Conservation (phyloP, 2,797 vertebrate genomes). For the Hydrocynus forskahlii region DNA sequence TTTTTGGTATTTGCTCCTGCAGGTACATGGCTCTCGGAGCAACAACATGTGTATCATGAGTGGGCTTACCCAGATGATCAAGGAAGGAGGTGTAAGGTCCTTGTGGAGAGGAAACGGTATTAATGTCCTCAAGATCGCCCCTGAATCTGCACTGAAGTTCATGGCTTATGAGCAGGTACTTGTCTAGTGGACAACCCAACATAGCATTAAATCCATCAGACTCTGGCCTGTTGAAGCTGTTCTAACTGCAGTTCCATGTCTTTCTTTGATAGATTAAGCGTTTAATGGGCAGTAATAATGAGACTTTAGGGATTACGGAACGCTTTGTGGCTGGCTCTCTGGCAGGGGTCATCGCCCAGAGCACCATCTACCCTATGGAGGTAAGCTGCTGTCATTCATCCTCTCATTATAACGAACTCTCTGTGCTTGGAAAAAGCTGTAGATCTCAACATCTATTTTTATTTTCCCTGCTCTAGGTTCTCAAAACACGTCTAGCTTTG, state of each 20-base stretch:
- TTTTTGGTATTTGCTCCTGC: not conserved
- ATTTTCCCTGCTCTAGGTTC: slow-evolving; percentile 76
- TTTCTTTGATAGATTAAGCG: slow-evolving; percentile 84
- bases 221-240: not conserved
- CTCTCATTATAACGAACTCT: not conserved
- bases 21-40: slow-evolving; percentile 93
- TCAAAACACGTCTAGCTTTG: slow-evolving; percentile 92
- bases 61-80: slow-evolving; percentile 91
- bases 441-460: not conserved
- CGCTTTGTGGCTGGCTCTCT: slow-evolving; percentile 89
- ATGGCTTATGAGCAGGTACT: slow-evolving; percentile 97
- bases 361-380: slow-evolving; percentile 97
- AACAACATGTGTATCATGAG: slow-evolving; percentile 95
- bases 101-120: slow-evolving; percentile 94
- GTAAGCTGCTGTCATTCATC: slow-evolving; percentile 70
- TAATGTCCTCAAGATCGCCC: slow-evolving; percentile 94
- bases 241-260: not conserved
- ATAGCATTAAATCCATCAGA: not conserved
- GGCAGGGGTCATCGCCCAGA: slow-evolving; percentile 93
- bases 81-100: slow-evolving; percentile 87
- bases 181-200: not conserved
- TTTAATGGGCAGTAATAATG: slow-evolving; percentile 85
- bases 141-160: slow-evolving; percentile 94
- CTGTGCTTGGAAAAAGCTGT: not conserved
- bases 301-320: slow-evolving; percentile 86